Base-by-base conservation (phyloP, 1,140 invertebrate species). In the Anadara kagoshimensis region DNA sequence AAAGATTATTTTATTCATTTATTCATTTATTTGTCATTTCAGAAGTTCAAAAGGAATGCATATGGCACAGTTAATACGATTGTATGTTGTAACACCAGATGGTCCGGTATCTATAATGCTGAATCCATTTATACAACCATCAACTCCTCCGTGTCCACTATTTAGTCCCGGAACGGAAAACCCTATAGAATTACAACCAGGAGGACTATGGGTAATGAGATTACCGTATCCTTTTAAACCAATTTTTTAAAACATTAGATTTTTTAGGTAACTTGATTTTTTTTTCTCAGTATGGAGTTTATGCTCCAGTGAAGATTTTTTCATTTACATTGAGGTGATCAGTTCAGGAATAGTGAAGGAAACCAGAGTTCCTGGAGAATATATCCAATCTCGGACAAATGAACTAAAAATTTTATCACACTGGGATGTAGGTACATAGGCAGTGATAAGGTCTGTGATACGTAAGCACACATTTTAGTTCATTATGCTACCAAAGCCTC, bases 1-100 rank as follows among this genome's bases (percentile, higher is more conserved):
- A n/a, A n/a, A n/a, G n/a, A n/a, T n/a, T n/a, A n/a, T n/a, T n/a
- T n/a, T n/a, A n/a, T n/a, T n/a, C 29, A 36, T 36, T n/a, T 4
- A 14, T 4, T 14, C 47, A 49, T 18, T 10, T 58, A 36, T 36
- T 36, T 29, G 5, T 58, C 14, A 10, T 44, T 62, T n/a, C 66
- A 86, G 86, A 69, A 83, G 79, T 44, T 73, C 83, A 0, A 87
- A 87, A 59, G 82, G 83, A 5, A 36, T 36, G 29, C 84, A 81
- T 71, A 78, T 94, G 65, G 97, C 96, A 3, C 97, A 98, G 85
- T 89, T 99, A 51, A 96, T 97, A 94, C 91, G 97, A 58, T 91
- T 99, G 70, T 98, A 98, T 86, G 93, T 98, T 11, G 96, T 98
- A 20, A 96, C 96, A 12, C 93, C 93, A 0, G 97, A 97, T 90